phyloP scores from a whole-genome alignment of 2,888 invertebrate genomes.

The Tanypteryx hageni region DNA sequence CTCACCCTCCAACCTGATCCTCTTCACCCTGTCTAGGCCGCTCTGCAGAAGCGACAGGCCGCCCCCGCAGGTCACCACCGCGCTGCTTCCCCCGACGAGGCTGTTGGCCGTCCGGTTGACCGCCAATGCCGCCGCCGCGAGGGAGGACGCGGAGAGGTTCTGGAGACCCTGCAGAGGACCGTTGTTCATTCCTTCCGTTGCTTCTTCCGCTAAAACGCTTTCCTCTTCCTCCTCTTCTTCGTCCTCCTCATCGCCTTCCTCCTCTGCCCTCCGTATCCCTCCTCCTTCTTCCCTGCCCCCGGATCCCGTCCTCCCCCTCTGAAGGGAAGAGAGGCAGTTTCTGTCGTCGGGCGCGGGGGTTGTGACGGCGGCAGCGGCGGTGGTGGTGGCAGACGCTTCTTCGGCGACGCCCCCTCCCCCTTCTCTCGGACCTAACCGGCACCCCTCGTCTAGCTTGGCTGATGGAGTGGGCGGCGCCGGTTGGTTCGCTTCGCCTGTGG shows the following conservation, averaged over 20 bases:
- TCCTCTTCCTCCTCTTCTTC: conserved; percentile 66
- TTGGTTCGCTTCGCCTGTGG: conserved; percentile 69
- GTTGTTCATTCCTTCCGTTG: conserved; percentile 67
- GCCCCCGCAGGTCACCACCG: conserved; percentile 67
- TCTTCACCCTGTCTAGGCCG: conserved; percentile 56
- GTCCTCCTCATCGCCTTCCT: conserved; percentile 65
- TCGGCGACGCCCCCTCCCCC: conserved; percentile 28
- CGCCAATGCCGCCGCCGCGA: conserved; percentile 65
- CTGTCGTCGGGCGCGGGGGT: conserved; percentile 59
- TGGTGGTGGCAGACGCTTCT: conserved; percentile 50
- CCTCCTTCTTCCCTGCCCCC: conserved; percentile 67
- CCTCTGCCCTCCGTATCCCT: conserved; percentile 55
- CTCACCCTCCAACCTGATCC: conserved; percentile 60
- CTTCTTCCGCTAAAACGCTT: conserved; percentile 82
- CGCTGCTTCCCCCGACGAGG: conserved; percentile 65
- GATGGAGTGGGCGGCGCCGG: conserved; percentile 63
- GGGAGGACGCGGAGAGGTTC: conserved; percentile 66
- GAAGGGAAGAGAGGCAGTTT: conserved; percentile 11
- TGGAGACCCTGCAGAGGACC: conserved; percentile 57
- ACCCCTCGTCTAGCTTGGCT: conserved; percentile 63
- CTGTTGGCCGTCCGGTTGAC: conserved; percentile 65
- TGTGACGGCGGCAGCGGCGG: conserved; percentile 58
- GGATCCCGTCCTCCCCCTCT: conserved; percentile 38
- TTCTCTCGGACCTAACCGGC: conserved; percentile 49
- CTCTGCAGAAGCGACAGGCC: conserved; percentile 65